phyloP scores from a whole-genome alignment of 2,888 invertebrate species.

The Neoaliturus tenellus region DNA sequence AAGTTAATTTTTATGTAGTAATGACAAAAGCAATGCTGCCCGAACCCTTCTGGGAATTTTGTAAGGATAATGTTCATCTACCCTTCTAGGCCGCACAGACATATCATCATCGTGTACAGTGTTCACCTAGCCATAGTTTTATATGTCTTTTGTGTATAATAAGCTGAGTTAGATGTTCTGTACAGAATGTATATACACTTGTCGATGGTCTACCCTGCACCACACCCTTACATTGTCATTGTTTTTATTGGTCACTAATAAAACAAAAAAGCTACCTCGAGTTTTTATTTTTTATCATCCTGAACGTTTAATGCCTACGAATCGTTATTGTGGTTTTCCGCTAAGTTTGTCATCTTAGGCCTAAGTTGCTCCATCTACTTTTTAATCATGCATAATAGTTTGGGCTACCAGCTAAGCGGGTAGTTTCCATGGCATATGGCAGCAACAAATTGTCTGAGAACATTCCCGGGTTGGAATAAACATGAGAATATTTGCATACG shows the following conservation, averaged over 20 bases:
- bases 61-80: neutral
- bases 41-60: constrained; percentile 29
- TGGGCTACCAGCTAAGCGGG: neutral
- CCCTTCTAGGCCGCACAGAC: constrained; percentile 54
- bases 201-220: constrained; percentile 50
- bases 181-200: constrained; percentile 52
- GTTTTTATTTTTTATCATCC: neutral
- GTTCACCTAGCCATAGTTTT: constrained; percentile 63
- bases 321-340: too few species aligned
- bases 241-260: constrained; percentile 58
- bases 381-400: neutral
- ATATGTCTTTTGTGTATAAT: constrained; percentile 65
- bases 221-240: constrained; percentile 54
- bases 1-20: too few species aligned
- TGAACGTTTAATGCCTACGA: neutral
- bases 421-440: neutral
- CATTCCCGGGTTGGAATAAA: neutral
- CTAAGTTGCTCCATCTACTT: too few species aligned
- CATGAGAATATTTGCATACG: neutral
- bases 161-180: constrained; percentile 50
- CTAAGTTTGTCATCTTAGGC: too few species aligned
- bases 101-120: constrained; percentile 66
- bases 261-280: constrained; percentile 16
- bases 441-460: neutral
- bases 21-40: too few species aligned